These are phyloP conservation scores for Listrodromus nycthemerus DNA, from an alignment of 2,888 invertebrate genomes.

Conservation along the genomic window DNA sequence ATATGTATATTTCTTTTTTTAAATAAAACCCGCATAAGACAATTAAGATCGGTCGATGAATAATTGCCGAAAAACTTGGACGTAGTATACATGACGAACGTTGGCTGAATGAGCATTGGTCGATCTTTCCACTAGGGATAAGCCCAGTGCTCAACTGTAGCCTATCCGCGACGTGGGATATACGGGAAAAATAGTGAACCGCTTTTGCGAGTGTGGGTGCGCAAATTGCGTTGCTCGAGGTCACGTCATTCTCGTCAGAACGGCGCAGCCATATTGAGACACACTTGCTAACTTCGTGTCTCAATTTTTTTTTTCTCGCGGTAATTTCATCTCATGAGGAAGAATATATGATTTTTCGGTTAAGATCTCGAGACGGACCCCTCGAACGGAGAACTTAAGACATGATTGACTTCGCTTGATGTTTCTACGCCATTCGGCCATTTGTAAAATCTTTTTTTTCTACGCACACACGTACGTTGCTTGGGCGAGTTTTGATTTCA, in stretches of 20 bases:
- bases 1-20: conserved; percentile 6
- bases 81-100: conserved; percentile 60
- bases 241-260: not conserved
- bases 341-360: not conserved
- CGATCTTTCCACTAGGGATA: conserved; percentile 59
- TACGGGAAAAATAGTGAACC: conserved; percentile 34
- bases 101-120: conserved; percentile 56
- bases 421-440: not conserved
- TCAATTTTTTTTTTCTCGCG: not conserved
- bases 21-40: conserved; percentile 68
- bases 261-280: not conserved
- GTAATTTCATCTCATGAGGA: not conserved
- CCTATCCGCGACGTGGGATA: conserved; percentile 58
- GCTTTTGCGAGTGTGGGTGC: not conserved
- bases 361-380: not conserved
- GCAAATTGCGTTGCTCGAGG: conserved; percentile 9
- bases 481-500: not conserved
- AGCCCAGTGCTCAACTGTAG: conserved; percentile 36
- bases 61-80: conserved; percentile 62
- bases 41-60: conserved; percentile 59
- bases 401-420: not conserved
- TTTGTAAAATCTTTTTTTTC: not conserved
- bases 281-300: not conserved
- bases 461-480: not conserved
- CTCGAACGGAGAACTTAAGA: not conserved